These are phyloP conservation scores for Lagocephalus sceleratus DNA, from an alignment of 2,797 vertebrate genomes.

Conservation along the genomic window DNA sequence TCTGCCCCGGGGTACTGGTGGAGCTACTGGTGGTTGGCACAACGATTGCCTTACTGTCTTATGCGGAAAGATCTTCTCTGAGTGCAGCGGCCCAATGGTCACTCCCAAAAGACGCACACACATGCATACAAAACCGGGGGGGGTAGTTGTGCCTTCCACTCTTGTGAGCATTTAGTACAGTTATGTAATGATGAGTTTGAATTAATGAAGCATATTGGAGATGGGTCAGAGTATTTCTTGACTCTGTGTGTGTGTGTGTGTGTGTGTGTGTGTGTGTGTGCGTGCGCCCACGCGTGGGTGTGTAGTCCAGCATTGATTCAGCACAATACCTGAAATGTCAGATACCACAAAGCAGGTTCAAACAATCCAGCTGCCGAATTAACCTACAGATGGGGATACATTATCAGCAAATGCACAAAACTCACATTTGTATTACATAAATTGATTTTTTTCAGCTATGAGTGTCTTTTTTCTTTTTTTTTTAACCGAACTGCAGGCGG, in stretches of 20 bases:
- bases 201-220: slow-evolving; percentile 72
- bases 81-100: background rate
- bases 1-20: no score
- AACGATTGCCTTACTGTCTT: no score
- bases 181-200: slow-evolving; percentile 70
- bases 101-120: slow-evolving; percentile 7
- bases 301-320: background rate
- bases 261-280: slow-evolving; percentile 17
- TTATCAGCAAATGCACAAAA: no score
- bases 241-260: slow-evolving; percentile 14
- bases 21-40: no score
- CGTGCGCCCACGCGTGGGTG: background rate
- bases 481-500: no score
- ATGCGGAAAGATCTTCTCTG: no score
- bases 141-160: slow-evolving; percentile 59
- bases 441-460: no score
- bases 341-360: no score
- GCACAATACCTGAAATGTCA: background rate
- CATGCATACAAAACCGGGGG: slow-evolving; percentile 25
- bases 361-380: no score
- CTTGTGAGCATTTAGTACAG: slow-evolving; percentile 70
- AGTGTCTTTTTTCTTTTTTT: no score
- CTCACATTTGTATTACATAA: no score
- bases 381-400: no score
- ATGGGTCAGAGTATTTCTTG: slow-evolving; percentile 45